Base-by-base conservation (phyloP, 1,140 invertebrate genomes). In the Drosophila seguyi region DNA sequence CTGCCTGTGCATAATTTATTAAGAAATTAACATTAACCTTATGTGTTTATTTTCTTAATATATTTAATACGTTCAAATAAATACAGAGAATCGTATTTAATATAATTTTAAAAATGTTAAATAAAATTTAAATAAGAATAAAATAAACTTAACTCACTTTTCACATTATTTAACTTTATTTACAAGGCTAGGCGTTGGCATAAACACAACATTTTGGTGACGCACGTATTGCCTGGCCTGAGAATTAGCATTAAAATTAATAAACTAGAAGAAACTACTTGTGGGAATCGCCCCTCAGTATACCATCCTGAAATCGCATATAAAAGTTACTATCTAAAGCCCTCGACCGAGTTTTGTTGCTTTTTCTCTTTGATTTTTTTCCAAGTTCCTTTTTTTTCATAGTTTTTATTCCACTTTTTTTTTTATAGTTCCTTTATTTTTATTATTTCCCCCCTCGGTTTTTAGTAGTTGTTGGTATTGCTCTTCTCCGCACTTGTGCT, bases 271-370 rank as follows among this genome's bases (percentile, higher is more conserved):
- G 50, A 47, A 69, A 63, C 58, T 78, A 53, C 62, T 68, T 36
- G 36, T 34, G 14, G 34, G 31, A 25, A 31, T 18, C 27, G 20
- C 22, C 36, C 36, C 42, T 20, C 20, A 22, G 36, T 20, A 50
- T 50, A n/a, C 18, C 44, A n/a, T 11, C 29, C 29, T 5, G 50
- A 72, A 59, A 41, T 48, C 6, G n/a, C 31, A 44, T 38, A 71
- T 72, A 71, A 41, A 72, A 72, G 18, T 53, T 65, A 52, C 47
- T 62, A 63, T 67, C 50, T 57, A 52, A 58, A 68, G 44, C 56
- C 81, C 84, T 84, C 87, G 85, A 84, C 84, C 85, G 68, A 90
- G 48, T 90, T 75, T 75, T 44, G 66, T 69, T 69, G 66, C 47
- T 45, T 62, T 66, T 59, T 73, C n/a, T 36, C 65, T 83, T 84